A percentile compares a stretch with the other conserved stretches of the same genome.
Conservation (phyloP, 2,113 vertebrate species). For the Orycteropus afer region DNA sequence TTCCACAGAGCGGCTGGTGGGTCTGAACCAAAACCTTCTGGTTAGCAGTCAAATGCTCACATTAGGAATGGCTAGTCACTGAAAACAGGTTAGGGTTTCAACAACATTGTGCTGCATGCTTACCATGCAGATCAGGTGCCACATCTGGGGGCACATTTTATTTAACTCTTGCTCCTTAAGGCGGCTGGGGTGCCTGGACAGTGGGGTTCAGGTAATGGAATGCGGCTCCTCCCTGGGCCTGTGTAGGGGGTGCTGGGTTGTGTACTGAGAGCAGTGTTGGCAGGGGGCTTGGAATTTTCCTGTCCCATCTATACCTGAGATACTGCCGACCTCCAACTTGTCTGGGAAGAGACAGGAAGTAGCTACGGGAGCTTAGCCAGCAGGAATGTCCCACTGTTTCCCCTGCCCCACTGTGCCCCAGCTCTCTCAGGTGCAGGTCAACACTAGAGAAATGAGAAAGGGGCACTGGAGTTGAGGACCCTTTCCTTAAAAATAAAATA, state of each 20-base stretch:
- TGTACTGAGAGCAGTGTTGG: not conserved
- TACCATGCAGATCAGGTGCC: not conserved
- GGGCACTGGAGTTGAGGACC: rapidly evolving
- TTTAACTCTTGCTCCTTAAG: not conserved
- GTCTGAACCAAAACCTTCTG: too few species aligned
- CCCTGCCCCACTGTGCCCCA: rapidly evolving
- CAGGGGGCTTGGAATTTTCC: not conserved
- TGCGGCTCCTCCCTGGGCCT: not conserved
- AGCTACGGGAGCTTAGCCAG: not conserved
- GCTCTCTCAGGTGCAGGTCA: not conserved
- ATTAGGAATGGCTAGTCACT: not conserved
- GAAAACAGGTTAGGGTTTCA: not conserved
- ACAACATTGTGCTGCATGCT: rapidly evolving
- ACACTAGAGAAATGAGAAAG: not conserved
- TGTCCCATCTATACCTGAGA: too few species aligned
- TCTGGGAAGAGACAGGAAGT: not conserved
- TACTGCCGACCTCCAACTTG: too few species aligned
- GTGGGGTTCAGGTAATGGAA: rapidly evolving
- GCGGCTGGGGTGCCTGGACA: not conserved
- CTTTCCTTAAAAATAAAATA: rapidly evolving
- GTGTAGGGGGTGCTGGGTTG: not conserved
- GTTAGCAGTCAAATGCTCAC: too few species aligned
- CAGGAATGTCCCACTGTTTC: too few species aligned
- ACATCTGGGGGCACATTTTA: not conserved
- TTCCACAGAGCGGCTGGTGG: too few species aligned